Percentiles rank a stretch among this genome's conserved stretches.
Conservation (phyloP, 1,140 invertebrate species). For the Micrasema minimum region DNA sequence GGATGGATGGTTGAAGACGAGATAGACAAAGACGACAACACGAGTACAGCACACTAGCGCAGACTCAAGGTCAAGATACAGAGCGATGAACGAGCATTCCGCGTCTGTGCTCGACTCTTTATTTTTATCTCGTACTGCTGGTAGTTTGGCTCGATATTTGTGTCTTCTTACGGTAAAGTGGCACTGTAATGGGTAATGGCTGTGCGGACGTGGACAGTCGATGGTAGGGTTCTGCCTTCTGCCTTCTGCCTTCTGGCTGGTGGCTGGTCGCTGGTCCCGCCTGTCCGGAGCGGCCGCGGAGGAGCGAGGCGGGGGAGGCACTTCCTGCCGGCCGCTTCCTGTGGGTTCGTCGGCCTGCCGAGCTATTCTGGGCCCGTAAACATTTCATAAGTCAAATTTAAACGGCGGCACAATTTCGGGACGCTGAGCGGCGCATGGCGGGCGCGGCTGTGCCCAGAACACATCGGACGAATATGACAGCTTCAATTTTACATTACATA, state of each 20-base stretch:
- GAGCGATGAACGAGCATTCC: conserved; percentile 25
- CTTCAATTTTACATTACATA: background rate
- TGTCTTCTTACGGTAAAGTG: too few relatives aligned
- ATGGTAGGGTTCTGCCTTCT: too few relatives aligned
- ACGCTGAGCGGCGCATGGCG: conserved; percentile 29
- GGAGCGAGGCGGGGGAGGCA: conserved; percentile 34
- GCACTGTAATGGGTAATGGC: too few relatives aligned
- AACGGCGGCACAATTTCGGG: conserved; percentile 50
- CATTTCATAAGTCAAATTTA: conserved; percentile 54
- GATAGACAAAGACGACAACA: conserved; percentile 21
- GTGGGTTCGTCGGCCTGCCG: conserved; percentile 52
- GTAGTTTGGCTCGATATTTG: background rate
- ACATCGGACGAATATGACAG: conserved; percentile 1
- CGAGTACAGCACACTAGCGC: background rate
- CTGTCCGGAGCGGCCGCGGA: conserved; percentile 10
- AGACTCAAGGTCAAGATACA: conserved; percentile 24
- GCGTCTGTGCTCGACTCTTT: background rate
- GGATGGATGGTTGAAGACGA: background rate
- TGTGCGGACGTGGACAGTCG: background rate
- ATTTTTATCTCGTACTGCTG: background rate
- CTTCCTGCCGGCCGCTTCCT: conserved; percentile 52
- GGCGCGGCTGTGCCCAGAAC: background rate
- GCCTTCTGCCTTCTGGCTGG: conserved; percentile 9
- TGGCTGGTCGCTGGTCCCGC: conserved; percentile 7
- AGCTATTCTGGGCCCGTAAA: conserved; percentile 52